phyloP scores from a whole-genome alignment of 2,797 vertebrate genomes.

The Heteromormyrus szaboi region DNA sequence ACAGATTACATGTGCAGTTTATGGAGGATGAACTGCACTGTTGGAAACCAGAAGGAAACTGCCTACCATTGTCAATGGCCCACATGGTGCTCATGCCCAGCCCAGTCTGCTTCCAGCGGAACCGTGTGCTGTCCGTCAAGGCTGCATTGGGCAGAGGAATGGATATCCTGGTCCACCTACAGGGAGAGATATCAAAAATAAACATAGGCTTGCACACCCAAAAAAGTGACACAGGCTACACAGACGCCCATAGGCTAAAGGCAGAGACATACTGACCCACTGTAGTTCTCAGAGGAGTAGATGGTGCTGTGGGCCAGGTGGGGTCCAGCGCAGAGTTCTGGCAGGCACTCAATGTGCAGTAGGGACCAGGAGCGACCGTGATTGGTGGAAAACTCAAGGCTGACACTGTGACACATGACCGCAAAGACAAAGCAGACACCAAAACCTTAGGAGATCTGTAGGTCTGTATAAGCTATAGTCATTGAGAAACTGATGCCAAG shows the following conservation, averaged over 20 bases:
- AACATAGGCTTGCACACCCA: background rate
- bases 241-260: background rate
- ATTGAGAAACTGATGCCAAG: background rate
- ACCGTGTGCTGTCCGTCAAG: constrained; percentile 79
- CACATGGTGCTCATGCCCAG: constrained; percentile 84
- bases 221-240: background rate
- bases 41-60: background rate
- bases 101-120: constrained; percentile 89
- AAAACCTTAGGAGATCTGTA: background rate
- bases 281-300: constrained; percentile 96
- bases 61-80: constrained; percentile 72
- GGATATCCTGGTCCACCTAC: constrained; percentile 88
- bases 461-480: background rate
- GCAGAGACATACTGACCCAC: constrained; percentile 64
- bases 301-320: constrained; percentile 92
- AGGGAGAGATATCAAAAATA: constrained; percentile 28
- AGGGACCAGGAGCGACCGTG: constrained; percentile 90
- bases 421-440: background rate
- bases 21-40: background rate
- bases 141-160: constrained; percentile 89
- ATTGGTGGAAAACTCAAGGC: constrained; percentile 91
- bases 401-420: constrained; percentile 60
- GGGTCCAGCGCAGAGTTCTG: constrained; percentile 84
- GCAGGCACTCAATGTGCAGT: constrained; percentile 87
- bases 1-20: background rate